Evolutionary conservation across 1,140 invertebrate genomes (phyloP), one percentile per base, ranked within the genome.

Genomic region (Helicoverpa armigera): DNA sequence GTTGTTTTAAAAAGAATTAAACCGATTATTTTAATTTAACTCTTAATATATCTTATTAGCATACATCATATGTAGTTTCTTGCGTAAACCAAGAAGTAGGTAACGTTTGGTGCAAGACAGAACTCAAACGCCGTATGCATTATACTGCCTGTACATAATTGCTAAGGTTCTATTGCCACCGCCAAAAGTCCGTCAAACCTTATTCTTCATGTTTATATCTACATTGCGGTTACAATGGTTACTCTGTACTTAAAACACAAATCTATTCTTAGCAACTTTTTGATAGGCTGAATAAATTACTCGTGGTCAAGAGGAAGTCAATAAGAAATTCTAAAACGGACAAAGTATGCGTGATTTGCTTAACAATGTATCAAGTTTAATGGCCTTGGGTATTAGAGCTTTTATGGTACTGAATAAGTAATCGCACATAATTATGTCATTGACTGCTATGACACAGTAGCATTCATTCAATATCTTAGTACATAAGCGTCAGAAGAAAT

Each of bases 281-380:
- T 61, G 23, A 29, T 29, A 61, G 29, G 12, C 58, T 29, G 18
- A 72, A 72, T 72, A 72, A 72, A 50, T 50, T 50, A 13, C 43
- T 10, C 18, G 18, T 67, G 12, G 65, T 10, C 43, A 69, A 73
- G 48, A 73, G 70, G 70, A 73, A 73, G 70, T 73, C 9, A 73
- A 35, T 48, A 9, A n/a, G 13, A n/a, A 56, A 73, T 73, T 73
- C 58, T 58, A 58, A 56, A 73, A 73, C 70, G 70, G 18, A 73
- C 53, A 43, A 56, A 35, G 54, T 11, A 29, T 58, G n/a, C 70
- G 54, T 73, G 70, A 43, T 58, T 73, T 43, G 70, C 54, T 10
- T 73, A 58, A 14, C 53, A 73, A 43, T 58, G 9, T 53, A 51
- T 4, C 16, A 53, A 51, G 70, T 73, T 73, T 73, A 56, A 58